These are phyloP conservation scores for Vulpes ferrilata DNA, from an alignment of 2,113 vertebrate species.

Conservation along the genomic window DNA sequence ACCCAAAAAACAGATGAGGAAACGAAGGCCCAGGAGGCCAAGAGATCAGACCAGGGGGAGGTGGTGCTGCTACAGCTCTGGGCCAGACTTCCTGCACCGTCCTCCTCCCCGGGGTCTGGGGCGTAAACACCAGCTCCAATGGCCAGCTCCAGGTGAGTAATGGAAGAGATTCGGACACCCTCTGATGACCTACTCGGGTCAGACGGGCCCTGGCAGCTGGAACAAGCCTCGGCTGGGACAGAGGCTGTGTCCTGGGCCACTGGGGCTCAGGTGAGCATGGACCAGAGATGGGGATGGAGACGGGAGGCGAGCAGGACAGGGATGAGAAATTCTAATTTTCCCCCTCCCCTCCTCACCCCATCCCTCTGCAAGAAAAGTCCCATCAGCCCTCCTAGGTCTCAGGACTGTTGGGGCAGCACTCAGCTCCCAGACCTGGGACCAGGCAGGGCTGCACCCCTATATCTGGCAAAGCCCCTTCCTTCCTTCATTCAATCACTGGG, in stretches of 20 bases:
- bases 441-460: not conserved
- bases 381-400: not conserved
- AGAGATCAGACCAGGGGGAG: not conserved
- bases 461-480: not conserved
- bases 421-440: not conserved
- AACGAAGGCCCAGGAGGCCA: not conserved
- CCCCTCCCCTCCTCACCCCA: not conserved
- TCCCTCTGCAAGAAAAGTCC: not conserved
- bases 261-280: not conserved
- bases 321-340: not conserved
- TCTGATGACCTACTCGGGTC: not conserved
- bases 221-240: not conserved
- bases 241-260: not conserved
- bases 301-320: fast-evolving
- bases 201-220: not conserved
- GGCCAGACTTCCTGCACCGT: fast-evolving
- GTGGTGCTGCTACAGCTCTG: fast-evolving
- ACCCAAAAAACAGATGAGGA: not conserved
- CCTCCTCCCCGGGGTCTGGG: not conserved
- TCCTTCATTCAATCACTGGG: not conserved
- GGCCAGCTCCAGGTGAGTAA: not conserved
- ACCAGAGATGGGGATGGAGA: not conserved
- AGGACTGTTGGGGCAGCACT: not conserved
- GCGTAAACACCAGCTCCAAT: fast-evolving
- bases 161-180: fast-evolving